A percentile compares a stretch with the other conserved stretches of the same genome.
Evolutionary conservation across 2,113 vertebrate genomes (phyloP).

Genomic region (Cairina moschata): DNA sequence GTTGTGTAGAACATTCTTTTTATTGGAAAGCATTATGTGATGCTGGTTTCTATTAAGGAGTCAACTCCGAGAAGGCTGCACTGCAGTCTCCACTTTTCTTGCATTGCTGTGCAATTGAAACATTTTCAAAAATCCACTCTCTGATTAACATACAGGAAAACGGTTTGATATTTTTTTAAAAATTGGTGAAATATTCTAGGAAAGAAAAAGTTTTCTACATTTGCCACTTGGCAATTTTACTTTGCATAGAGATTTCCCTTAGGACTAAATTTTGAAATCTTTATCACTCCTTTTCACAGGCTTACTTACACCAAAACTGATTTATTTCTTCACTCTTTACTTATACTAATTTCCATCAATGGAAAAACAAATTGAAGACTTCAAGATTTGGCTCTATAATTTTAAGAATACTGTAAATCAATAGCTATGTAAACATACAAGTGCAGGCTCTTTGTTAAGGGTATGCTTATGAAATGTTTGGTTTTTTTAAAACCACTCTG

Average conservation of each 20-base stretch:
- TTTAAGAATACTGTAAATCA: background rate
- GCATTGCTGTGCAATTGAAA: background rate
- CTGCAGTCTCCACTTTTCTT: background rate
- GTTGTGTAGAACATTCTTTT: slow-evolving; percentile 50
- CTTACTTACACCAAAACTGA: background rate
- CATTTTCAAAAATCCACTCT: background rate
- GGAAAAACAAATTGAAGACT: background rate
- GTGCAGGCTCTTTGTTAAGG: background rate
- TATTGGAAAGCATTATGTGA: slow-evolving; percentile 42
- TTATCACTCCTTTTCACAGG: background rate
- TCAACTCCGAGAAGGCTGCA: background rate
- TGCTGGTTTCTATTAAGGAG: slow-evolving; percentile 58
- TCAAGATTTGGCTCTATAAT: background rate
- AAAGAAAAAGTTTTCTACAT: accelerated
- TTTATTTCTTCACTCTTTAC: background rate
- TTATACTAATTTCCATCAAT: background rate
- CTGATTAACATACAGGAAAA: background rate
- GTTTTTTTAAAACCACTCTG: background rate
- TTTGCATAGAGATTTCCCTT: background rate
- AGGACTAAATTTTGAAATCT: background rate
- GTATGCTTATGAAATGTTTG: background rate
- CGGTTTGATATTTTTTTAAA: background rate
- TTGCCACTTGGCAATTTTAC: background rate
- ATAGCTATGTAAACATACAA: background rate
- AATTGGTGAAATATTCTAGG: background rate